Percentiles rank a stretch among this genome's conserved stretches.
phyloP scores from a whole-genome alignment of 2,888 invertebrate genomes.

The Orchesellides sinensis region DNA sequence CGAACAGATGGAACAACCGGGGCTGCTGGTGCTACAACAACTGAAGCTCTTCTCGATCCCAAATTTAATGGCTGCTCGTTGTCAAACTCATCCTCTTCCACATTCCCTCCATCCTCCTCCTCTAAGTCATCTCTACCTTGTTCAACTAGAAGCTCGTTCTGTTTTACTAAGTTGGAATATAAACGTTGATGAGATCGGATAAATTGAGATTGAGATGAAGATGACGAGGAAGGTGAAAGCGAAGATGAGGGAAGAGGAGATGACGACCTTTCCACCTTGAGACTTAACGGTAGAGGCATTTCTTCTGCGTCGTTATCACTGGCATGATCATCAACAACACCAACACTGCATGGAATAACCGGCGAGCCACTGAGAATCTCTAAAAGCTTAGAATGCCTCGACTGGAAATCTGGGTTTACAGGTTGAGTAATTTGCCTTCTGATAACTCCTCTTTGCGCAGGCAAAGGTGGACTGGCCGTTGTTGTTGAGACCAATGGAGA shows the following conservation, averaged over 20 bases:
- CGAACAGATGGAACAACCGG: conserved; percentile 12
- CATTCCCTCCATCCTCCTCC: conserved; percentile 10
- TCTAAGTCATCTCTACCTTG: conserved; percentile 32
- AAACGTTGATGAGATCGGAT: conserved; percentile 59
- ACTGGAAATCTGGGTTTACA: conserved; percentile 39
- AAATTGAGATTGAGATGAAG: conserved; percentile 44
- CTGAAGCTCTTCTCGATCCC: conserved; percentile 32
- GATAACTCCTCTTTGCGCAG: background rate
- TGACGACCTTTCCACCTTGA: conserved; percentile 42
- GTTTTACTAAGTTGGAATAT: conserved; percentile 29
- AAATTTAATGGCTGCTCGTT: conserved; percentile 46
- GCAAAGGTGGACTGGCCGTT: conserved; percentile 49
- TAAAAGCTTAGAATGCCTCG: conserved; percentile 50
- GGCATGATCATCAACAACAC: background rate
- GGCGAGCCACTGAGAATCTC: conserved; percentile 60
- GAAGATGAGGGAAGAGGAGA: conserved; percentile 27
- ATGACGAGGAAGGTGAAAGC: conserved; percentile 39
- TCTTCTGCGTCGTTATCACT: conserved; percentile 19
- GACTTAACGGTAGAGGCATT: conserved; percentile 57
- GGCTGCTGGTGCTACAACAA: background rate
- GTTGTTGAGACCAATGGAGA: conserved; percentile 59
- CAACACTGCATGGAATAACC: background rate
- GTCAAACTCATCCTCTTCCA: conserved; percentile 49
- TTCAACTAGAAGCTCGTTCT: conserved; percentile 58
- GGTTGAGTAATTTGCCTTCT: conserved; percentile 14